Conservation (phyloP, 1,140 invertebrate species). For the Cyrtorhinus lividipennis region DNA sequence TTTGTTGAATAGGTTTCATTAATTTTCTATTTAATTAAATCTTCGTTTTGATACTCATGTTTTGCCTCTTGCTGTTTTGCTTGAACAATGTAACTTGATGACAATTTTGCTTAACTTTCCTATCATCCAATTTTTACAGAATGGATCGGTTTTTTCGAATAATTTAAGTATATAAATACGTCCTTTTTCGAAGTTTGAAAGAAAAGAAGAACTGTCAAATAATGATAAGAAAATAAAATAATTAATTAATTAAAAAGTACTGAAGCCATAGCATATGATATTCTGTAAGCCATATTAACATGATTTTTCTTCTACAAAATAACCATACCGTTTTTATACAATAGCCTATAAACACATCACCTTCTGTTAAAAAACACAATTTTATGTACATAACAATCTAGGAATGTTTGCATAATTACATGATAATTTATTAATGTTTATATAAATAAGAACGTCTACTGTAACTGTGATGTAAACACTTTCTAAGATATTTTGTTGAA, state of each 20-base stretch:
- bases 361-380: conserved; percentile 24
- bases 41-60: background rate
- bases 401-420: conserved; percentile 25
- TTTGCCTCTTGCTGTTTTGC: conserved; percentile 18
- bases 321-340: conserved; percentile 22
- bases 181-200: conserved; percentile 23
- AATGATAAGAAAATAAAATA: conserved; percentile 23
- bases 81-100: conserved; percentile 22
- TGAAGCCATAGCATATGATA: conserved; percentile 21
- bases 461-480: conserved; percentile 25
- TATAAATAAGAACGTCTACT: conserved; percentile 25
- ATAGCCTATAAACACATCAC: conserved; percentile 24
- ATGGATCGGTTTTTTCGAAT: conserved; percentile 20
- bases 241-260: conserved; percentile 25
- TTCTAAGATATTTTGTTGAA: conserved; percentile 19
- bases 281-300: conserved; percentile 19
- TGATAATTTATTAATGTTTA: conserved; percentile 24
- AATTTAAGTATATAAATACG: conserved; percentile 19
- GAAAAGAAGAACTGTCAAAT: too few species aligned
- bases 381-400: conserved; percentile 26
- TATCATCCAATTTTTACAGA: conserved; percentile 15
- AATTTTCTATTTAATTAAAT: background rate
- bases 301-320: conserved; percentile 20
- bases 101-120: conserved; percentile 4
- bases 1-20: background rate